phyloP scores from a whole-genome alignment of 2,888 invertebrate species.

The Dascillus cervinus region DNA sequence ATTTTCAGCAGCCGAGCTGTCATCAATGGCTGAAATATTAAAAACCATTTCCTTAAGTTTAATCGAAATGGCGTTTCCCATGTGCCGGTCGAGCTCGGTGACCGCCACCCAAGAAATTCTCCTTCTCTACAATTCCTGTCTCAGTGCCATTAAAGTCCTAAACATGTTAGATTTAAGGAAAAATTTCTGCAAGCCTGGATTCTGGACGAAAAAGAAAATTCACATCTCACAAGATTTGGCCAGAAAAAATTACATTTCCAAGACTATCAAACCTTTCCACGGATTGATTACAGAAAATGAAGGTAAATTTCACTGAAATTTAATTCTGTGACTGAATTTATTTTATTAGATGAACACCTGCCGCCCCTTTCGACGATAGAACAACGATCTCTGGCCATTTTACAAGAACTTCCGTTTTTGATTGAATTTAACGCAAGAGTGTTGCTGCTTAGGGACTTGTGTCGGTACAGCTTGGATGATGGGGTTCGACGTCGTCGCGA shows the following conservation, averaged over 20 bases:
- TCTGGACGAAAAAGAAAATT: constrained; percentile 40
- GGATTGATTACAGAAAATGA: constrained; percentile 31
- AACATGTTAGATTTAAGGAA: constrained; percentile 82
- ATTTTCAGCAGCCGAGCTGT: constrained; percentile 34
- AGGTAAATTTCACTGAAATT: constrained; percentile 18
- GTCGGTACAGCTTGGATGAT: constrained; percentile 36
- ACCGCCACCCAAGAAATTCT: constrained; percentile 34
- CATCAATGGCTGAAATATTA: constrained; percentile 35
- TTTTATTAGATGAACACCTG: constrained; percentile 56
- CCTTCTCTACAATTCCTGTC: constrained; percentile 36
- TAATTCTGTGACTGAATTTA: background rate
- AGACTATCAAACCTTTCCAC: constrained; percentile 34
- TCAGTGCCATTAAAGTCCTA: constrained; percentile 45
- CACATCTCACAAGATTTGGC: constrained; percentile 38
- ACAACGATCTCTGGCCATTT: constrained; percentile 75
- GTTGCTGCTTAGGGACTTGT: constrained; percentile 70
- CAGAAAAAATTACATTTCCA: constrained; percentile 37
- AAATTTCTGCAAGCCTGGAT: constrained; percentile 53
- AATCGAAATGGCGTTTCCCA: constrained; percentile 41
- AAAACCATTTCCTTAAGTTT: constrained; percentile 36
- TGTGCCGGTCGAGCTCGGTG: constrained; percentile 37
- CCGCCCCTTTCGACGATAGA: constrained; percentile 84
- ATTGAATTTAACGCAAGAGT: constrained; percentile 88
- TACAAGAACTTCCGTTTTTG: constrained; percentile 91
- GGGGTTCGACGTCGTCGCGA: constrained; percentile 34